phyloP scores from a whole-genome alignment of 1,140 invertebrate genomes.

The Orius laevigatus region DNA sequence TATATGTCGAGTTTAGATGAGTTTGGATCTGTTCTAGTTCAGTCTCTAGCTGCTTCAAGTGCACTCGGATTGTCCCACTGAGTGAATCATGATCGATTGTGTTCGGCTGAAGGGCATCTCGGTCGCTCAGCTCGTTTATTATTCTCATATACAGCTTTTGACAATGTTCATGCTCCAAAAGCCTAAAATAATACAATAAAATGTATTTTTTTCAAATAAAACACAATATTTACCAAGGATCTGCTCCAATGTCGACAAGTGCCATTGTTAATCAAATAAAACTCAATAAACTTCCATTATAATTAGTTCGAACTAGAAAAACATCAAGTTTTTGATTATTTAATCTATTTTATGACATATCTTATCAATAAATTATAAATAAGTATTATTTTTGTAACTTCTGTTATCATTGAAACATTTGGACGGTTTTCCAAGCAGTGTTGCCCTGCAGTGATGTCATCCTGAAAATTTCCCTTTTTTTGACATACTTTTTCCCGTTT shows the following conservation, averaged over 20 bases:
- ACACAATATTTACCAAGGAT: slow-evolving; percentile 1
- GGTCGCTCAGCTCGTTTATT: slow-evolving; percentile 37
- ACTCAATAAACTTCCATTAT: too few relatives aligned
- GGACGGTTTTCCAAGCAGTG: too few relatives aligned
- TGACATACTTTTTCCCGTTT: too few relatives aligned
- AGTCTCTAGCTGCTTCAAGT: slow-evolving; percentile 40
- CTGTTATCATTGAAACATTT: too few relatives aligned
- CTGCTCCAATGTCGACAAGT: background rate
- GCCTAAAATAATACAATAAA: slow-evolving; percentile 29
- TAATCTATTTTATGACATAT: too few relatives aligned
- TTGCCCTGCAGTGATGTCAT: too few relatives aligned
- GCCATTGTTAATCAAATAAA: slow-evolving; percentile 4
- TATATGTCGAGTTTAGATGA: slow-evolving; percentile 25
- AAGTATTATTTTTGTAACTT: too few relatives aligned
- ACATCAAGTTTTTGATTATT: too few relatives aligned
- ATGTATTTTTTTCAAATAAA: too few relatives aligned
- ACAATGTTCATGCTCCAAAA: slow-evolving; percentile 45
- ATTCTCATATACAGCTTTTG: slow-evolving; percentile 44
- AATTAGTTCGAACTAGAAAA: too few relatives aligned
- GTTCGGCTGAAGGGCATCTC: slow-evolving; percentile 32
- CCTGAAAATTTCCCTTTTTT: too few relatives aligned
- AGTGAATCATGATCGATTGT: slow-evolving; percentile 36
- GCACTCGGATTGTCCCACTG: slow-evolving; percentile 38
- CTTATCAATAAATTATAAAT: too few relatives aligned
- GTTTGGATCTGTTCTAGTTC: slow-evolving; percentile 40